phyloP scores from a whole-genome alignment of 2,113 vertebrate species.

The Sylvia atricapilla region DNA sequence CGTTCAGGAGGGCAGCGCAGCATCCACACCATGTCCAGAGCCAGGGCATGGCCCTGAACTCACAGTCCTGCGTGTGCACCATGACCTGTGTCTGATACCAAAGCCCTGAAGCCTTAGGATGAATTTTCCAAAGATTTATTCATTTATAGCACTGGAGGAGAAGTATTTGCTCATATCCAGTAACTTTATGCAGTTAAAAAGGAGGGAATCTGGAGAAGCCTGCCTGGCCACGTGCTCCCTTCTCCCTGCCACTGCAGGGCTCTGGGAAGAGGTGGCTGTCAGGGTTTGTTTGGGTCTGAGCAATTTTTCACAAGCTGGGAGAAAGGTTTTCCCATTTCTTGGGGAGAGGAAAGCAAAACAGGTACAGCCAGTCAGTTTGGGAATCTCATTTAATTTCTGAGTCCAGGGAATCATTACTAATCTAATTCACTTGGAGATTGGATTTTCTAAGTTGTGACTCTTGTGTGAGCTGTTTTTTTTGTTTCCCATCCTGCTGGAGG shows the following conservation, averaged over 20 bases:
- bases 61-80: accelerated
- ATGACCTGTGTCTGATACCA: accelerated
- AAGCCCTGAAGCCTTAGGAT: background rate
- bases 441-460: background rate
- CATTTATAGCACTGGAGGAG: background rate
- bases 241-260: background rate
- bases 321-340: background rate
- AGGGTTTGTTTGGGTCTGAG: background rate
- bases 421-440: background rate
- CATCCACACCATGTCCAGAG: accelerated
- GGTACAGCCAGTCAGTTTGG: background rate
- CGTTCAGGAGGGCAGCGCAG: background rate
- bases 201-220: background rate
- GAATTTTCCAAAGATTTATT: background rate
- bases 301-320: background rate
- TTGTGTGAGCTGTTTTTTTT: background rate
- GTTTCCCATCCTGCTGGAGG: background rate
- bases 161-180: background rate
- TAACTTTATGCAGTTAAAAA: background rate
- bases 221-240: background rate
- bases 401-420: background rate
- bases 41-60: background rate
- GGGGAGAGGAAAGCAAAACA: background rate
- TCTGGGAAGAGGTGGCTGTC: accelerated
- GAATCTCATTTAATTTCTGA: background rate